Conservation (phyloP, 2,797 vertebrate genomes). For the Apogon hyalosoma region DNA sequence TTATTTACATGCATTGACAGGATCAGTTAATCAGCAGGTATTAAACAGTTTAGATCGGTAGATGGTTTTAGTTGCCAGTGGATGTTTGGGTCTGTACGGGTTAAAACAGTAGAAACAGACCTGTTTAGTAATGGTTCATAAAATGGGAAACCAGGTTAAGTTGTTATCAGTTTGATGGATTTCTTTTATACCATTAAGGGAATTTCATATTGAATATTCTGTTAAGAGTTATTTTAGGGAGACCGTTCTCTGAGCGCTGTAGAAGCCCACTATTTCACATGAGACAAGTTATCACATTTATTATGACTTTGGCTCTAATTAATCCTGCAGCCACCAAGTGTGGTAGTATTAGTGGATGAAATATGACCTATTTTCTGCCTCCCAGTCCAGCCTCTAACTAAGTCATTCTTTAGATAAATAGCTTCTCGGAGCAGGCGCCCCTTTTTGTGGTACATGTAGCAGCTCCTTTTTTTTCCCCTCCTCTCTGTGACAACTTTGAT, state of each 20-base stretch:
- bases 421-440: constrained; percentile 70
- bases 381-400: constrained; percentile 66
- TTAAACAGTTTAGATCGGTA: no score
- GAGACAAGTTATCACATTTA: constrained; percentile 66
- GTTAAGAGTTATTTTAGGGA: constrained; percentile 49
- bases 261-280: constrained; percentile 50
- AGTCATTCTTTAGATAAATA: constrained; percentile 75
- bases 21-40: no score
- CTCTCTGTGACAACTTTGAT: constrained; percentile 84
- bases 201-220: constrained; percentile 28
- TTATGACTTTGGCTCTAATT: constrained; percentile 69
- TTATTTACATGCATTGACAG: no score
- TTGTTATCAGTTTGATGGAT: constrained; percentile 27
- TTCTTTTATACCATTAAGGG: constrained; percentile 4
- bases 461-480: constrained; percentile 63
- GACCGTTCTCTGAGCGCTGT: constrained; percentile 21
- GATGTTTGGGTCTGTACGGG: no score
- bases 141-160: constrained; percentile 4
- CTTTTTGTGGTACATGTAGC: constrained; percentile 70
- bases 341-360: constrained; percentile 72
- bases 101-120: constrained; percentile 1
- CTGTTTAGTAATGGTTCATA: not conserved
- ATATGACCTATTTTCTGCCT: constrained; percentile 75
- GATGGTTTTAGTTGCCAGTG: no score
- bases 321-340: constrained; percentile 67